A percentile compares a stretch with the other conserved stretches of the same genome.
Evolutionary conservation across 2,888 invertebrate species (phyloP).

Genomic region (Osmoderma eremita): DNA sequence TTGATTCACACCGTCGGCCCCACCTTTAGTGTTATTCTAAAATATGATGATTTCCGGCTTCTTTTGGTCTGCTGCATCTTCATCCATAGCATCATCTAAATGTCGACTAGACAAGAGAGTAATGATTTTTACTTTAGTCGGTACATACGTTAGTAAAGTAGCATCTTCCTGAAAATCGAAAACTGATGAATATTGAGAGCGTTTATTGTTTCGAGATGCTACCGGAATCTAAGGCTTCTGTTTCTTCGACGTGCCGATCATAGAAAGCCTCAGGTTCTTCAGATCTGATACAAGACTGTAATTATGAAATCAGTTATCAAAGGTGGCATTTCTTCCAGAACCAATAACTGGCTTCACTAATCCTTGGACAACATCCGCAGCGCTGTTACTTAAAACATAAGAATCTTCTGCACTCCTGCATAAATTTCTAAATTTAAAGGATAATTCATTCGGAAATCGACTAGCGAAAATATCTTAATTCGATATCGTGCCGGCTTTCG

Average conservation of each 20-base stretch:
- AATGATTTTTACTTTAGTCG: background rate
- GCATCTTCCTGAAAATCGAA: conserved; percentile 14
- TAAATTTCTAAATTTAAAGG: no score
- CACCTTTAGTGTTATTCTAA: no score
- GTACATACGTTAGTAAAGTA: background rate
- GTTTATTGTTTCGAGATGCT: conserved; percentile 5
- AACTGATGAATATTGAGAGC: conserved; percentile 9
- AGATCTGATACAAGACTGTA: conserved; percentile 6
- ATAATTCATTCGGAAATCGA: no score
- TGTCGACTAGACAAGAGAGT: background rate
- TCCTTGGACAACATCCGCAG: no score
- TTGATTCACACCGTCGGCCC: background rate
- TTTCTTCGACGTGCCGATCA: conserved; percentile 9
- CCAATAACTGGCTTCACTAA: no score
- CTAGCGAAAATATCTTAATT: no score
- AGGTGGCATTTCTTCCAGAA: no score
- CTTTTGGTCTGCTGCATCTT: no score
- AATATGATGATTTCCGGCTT: no score
- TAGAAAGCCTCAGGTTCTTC: conserved; percentile 1
- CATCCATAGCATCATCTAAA: background rate
- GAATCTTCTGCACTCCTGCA: no score
- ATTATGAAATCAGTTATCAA: background rate
- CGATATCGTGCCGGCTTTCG: no score
- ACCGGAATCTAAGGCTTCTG: conserved; percentile 8
- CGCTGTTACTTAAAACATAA: no score